A percentile compares a stretch with the other conserved stretches of the same genome.
Conservation (phyloP, 2,113 vertebrate genomes). For the Ictalurus furcatus region DNA sequence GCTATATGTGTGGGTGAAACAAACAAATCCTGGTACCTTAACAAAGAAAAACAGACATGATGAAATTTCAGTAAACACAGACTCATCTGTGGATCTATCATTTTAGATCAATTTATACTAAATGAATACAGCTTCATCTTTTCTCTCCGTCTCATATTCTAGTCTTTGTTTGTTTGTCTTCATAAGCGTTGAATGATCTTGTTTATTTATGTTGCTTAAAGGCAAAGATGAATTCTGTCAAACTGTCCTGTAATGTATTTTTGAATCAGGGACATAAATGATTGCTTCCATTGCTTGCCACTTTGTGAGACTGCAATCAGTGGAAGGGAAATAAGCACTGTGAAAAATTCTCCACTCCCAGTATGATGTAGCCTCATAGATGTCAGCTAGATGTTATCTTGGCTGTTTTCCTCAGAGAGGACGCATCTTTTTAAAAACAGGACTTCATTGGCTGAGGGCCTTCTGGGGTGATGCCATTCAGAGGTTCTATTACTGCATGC, state of each 20-base stretch:
- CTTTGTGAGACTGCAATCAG: constrained; percentile 26
- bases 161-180: background rate
- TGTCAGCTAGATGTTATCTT: constrained; percentile 36
- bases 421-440: constrained; percentile 18
- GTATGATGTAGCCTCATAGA: constrained; percentile 15
- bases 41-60: background rate
- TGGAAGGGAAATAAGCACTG: constrained; percentile 24
- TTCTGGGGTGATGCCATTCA: constrained; percentile 39
- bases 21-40: background rate
- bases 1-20: background rate
- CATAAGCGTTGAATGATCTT: background rate
- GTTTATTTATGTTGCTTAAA: background rate
- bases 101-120: constrained; percentile 4
- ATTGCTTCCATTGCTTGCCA: constrained; percentile 2
- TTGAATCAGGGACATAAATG: constrained; percentile 1
- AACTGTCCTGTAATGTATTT: background rate
- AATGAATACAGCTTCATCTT: background rate
- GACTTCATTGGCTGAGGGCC: constrained; percentile 31
- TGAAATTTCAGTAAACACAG: background rate
- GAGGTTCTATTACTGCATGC: constrained; percentile 49
- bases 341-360: background rate
- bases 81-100: background rate
- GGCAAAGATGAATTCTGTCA: background rate
- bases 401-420: constrained; percentile 18
- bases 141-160: background rate